phyloP scores from a whole-genome alignment of 2,113 vertebrate genomes.

The Manacus vitellinus region DNA sequence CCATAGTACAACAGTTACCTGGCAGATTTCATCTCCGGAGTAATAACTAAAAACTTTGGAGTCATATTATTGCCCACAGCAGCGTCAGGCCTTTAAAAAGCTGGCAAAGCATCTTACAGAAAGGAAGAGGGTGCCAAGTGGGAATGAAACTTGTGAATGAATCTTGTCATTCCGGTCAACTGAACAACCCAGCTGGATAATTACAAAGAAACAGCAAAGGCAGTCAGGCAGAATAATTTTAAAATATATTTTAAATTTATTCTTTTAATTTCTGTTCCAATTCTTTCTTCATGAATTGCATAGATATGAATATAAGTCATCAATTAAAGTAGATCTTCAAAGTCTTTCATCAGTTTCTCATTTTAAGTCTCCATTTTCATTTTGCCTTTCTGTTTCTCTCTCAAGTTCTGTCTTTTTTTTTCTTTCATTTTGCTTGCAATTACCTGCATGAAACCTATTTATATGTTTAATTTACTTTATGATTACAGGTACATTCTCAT shows the following conservation, averaged over 20 bases:
- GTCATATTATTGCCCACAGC: background rate
- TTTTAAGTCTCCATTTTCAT: background rate
- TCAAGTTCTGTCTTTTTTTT: rapidly evolving
- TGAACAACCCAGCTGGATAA: background rate
- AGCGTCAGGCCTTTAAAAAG: background rate
- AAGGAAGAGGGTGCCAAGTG: background rate
- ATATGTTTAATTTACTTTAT: constrained; percentile 34
- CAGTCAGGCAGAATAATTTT: background rate
- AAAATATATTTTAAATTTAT: constrained; percentile 35
- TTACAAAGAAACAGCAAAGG: background rate
- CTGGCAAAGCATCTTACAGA: background rate
- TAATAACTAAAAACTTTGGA: background rate
- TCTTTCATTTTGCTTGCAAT: constrained; percentile 24
- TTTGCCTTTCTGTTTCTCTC: constrained; percentile 1
- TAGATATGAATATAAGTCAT: constrained; percentile 47
- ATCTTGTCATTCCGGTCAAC: background rate
- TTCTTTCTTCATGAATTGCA: constrained; percentile 2
- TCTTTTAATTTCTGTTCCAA: constrained; percentile 44
- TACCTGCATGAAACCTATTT: constrained; percentile 17
- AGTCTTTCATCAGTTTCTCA: constrained; percentile 27
- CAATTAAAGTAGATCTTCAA: constrained; percentile 37
- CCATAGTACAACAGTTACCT: background rate
- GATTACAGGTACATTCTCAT: constrained; percentile 21
- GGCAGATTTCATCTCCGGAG: background rate
- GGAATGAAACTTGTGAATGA: background rate